Evolutionary conservation across 2,888 invertebrate species (phyloP).

Genomic region (Neoaliturus tenellus): DNA sequence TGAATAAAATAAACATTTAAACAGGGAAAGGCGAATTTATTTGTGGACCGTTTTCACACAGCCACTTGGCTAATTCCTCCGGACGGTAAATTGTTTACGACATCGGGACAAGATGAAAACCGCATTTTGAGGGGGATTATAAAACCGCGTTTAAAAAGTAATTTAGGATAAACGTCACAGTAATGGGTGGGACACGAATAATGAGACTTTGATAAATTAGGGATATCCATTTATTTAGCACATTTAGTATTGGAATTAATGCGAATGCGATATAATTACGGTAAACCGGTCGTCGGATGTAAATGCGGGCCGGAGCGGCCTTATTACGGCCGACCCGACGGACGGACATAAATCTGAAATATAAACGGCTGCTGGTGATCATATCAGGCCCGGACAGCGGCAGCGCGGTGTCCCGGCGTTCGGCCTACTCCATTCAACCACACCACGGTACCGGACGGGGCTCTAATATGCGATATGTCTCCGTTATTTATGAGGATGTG

Average conservation of each 20-base stretch:
- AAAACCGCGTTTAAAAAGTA: constrained; percentile 35
- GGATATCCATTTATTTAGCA: constrained; percentile 50
- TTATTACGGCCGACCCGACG: constrained; percentile 48
- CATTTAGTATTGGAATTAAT: constrained; percentile 48
- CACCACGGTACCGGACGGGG: too few relatives aligned
- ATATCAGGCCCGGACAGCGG: constrained; percentile 3
- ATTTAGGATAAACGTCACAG: constrained; percentile 33
- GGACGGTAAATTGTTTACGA: constrained; percentile 14
- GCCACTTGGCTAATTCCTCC: not conserved
- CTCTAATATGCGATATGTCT: constrained; percentile 32
- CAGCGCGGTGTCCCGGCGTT: not conserved
- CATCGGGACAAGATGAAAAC: not conserved
- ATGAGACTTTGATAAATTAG: constrained; percentile 51
- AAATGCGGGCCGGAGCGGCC: constrained; percentile 28
- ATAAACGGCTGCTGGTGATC: constrained; percentile 52
- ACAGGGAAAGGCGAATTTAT: not conserved
- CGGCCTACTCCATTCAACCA: constrained; percentile 17
- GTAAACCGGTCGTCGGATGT: constrained; percentile 31
- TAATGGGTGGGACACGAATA: constrained; percentile 31
- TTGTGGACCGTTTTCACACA: not conserved
- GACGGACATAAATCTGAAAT: constrained; percentile 50
- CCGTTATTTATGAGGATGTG: constrained; percentile 31
- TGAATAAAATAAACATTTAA: too few relatives aligned
- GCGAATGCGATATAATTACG: constrained; percentile 44
- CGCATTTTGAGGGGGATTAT: constrained; percentile 21